These are phyloP conservation scores for Drosophila trichaetosa DNA, from an alignment of 2,888 invertebrate genomes.

Conservation along the genomic window DNA sequence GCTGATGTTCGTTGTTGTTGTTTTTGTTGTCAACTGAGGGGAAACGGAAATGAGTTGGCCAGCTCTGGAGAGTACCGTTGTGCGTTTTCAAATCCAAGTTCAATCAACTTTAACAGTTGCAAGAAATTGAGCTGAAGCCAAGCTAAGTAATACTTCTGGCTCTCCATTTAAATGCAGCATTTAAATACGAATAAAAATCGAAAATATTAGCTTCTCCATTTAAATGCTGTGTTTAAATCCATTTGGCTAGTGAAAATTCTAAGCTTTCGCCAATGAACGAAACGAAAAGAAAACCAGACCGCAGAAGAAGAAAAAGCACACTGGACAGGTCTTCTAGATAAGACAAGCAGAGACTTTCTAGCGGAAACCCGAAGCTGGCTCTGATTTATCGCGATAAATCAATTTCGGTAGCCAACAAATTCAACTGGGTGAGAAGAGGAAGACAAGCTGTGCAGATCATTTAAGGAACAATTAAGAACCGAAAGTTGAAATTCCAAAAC, in stretches of 20 bases:
- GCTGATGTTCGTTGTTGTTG: slow-evolving; percentile 1
- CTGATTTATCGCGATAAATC: slow-evolving; percentile 57
- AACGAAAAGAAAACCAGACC: slow-evolving; percentile 49
- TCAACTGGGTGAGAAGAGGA: slow-evolving; percentile 33
- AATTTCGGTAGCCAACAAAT: slow-evolving; percentile 40
- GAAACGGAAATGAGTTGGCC: slow-evolving; percentile 74
- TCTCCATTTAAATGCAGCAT: background rate
- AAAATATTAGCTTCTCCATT: background rate
- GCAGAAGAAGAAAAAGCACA: slow-evolving; percentile 3
- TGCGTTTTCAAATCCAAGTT: slow-evolving; percentile 36
- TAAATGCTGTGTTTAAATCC: slow-evolving; percentile 10
- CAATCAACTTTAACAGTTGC: slow-evolving; percentile 52
- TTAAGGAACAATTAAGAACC: slow-evolving; percentile 27
- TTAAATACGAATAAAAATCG: background rate
- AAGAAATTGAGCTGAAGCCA: slow-evolving; percentile 1
- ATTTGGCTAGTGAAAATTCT: slow-evolving; percentile 67
- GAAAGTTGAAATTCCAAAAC: slow-evolving; percentile 28
- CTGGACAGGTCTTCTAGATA: slow-evolving; percentile 32
- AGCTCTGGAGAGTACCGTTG: slow-evolving; percentile 44
- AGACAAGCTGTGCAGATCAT: slow-evolving; percentile 21
- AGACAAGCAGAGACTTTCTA: slow-evolving; percentile 48
- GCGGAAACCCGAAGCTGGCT: slow-evolving; percentile 42
- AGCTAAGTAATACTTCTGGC: slow-evolving; percentile 1
- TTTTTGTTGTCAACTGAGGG: slow-evolving; percentile 13
- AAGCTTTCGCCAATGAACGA: slow-evolving; percentile 63